A percentile compares a stretch with the other conserved stretches of the same genome.
Evolutionary conservation across 1,140 invertebrate genomes (phyloP).

Genomic region (Heliconius melpomene): DNA sequence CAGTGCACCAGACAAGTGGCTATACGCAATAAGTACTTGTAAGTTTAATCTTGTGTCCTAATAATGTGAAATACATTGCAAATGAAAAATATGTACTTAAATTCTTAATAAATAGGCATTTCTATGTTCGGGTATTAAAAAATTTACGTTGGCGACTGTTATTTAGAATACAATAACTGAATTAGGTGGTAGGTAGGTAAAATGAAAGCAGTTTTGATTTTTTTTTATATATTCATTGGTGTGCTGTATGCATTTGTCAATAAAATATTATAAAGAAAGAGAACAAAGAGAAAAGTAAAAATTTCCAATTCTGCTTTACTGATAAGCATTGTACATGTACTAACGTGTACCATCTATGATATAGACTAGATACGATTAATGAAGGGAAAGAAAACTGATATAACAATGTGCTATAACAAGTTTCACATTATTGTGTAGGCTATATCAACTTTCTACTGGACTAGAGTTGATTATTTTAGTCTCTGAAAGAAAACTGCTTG

Average conservation of each 20-base stretch:
- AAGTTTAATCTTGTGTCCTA: not conserved
- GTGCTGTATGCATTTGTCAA: too few species aligned
- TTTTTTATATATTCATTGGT: too few species aligned
- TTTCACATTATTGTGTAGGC: not conserved
- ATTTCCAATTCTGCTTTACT: not conserved
- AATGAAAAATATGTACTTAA: too few species aligned
- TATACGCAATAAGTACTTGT: not conserved
- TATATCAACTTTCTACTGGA: not conserved
- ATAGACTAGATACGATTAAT: not conserved
- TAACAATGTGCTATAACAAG: not conserved
- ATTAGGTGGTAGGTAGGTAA: too few species aligned
- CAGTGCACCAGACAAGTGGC: not conserved
- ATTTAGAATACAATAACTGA: too few species aligned
- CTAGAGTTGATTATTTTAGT: not conserved
- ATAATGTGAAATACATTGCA: too few species aligned
- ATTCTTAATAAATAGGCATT: too few species aligned
- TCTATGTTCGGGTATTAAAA: too few species aligned
- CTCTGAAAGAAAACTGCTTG: not conserved
- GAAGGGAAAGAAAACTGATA: not conserved
- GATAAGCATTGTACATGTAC: not conserved
- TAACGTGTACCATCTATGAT: not conserved
- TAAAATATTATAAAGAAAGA: too few species aligned
- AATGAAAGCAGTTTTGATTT: too few species aligned
- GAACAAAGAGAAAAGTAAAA: not conserved
- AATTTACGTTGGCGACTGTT: too few species aligned